Percentiles rank a stretch among this genome's conserved stretches.
These are phyloP conservation scores for Tor tambroides DNA, from an alignment of 2,113 vertebrate species.

Conservation along the genomic window DNA sequence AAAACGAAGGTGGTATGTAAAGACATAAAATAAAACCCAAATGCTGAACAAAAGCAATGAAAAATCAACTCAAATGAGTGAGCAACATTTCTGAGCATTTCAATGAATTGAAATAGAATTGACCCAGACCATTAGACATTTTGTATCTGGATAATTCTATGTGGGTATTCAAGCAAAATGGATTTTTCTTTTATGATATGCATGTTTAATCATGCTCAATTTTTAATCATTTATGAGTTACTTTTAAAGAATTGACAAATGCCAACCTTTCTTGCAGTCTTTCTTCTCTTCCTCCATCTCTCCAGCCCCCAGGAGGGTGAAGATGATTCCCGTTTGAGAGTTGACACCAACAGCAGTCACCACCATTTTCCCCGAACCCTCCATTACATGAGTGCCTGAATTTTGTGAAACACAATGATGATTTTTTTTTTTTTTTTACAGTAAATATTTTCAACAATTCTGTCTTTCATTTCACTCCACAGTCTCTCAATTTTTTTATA, in stretches of 20 bases:
- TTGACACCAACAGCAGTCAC: constrained; percentile 64
- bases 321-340: constrained; percentile 65
- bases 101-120: neutral
- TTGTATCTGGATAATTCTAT: neutral
- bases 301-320: constrained; percentile 61
- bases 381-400: constrained; percentile 65
- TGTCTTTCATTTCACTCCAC: neutral
- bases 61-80: constrained; percentile 50
- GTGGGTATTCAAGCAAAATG: neutral
- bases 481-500: neutral
- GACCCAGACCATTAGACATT: neutral
- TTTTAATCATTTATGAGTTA: neutral
- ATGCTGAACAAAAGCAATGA: constrained; percentile 50
- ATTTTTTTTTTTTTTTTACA: neutral
- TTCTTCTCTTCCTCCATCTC: constrained; percentile 60
- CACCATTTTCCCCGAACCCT: constrained; percentile 63
- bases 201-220: neutral
- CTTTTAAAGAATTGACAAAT: too few species aligned
- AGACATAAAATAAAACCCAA: constrained; percentile 55
- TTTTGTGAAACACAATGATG: neutral
- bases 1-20: constrained; percentile 48
- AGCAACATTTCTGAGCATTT: constrained; percentile 21
- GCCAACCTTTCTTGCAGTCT: constrained; percentile 56
- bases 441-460: neutral
- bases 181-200: neutral